These are phyloP conservation scores for Stomatorhinus ivindoensis DNA, from an alignment of 2,113 vertebrate genomes.

Conservation along the genomic window DNA sequence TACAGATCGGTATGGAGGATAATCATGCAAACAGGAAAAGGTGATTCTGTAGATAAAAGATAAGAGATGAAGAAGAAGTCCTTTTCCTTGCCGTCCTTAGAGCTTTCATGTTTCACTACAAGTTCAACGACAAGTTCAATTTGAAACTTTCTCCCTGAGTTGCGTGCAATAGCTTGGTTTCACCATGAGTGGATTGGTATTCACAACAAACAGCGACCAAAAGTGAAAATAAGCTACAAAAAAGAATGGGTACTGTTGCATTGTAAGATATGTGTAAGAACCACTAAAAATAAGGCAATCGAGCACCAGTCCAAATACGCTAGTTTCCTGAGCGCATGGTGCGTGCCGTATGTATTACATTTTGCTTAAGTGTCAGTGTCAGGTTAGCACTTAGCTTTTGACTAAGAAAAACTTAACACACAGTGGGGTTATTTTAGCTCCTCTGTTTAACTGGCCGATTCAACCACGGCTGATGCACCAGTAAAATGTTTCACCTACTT, in stretches of 20 bases:
- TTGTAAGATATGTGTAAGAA: background rate
- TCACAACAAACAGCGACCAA: background rate
- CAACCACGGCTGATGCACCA: background rate
- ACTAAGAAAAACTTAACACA: background rate
- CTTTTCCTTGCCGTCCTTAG: background rate
- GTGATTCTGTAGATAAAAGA: slow-evolving; percentile 2
- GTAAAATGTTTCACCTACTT: background rate
- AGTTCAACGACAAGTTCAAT: background rate
- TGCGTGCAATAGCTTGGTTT: background rate
- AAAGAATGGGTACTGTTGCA: background rate
- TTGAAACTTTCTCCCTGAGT: background rate
- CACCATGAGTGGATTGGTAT: background rate
- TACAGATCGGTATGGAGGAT: background rate
- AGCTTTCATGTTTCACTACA: background rate
- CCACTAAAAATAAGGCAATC: background rate
- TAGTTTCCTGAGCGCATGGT: background rate
- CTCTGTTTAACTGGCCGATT: background rate
- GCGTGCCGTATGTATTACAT: background rate
- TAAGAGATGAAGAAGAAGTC: background rate
- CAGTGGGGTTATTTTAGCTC: background rate
- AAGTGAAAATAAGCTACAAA: background rate
- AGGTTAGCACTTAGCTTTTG: background rate
- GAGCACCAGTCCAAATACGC: background rate
- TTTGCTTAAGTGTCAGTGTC: background rate
- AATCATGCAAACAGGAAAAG: slow-evolving; percentile 8